Evolutionary conservation across 2,888 invertebrate species (phyloP), one percentile per base, ranked within the genome.

Genomic region (Diarsia brunnea): DNA sequence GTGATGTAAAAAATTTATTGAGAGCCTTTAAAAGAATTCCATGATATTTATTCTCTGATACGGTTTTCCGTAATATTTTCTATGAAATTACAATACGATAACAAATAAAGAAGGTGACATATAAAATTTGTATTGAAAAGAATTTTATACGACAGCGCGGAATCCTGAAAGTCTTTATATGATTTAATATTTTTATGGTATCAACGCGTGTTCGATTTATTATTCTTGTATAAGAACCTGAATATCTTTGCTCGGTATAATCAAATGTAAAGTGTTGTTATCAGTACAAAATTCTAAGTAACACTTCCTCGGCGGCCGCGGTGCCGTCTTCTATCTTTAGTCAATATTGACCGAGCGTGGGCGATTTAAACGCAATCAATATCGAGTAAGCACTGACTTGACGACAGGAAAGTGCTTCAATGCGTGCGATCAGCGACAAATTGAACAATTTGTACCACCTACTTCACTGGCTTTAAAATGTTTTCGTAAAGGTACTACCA

Each of bases 311-410:
- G 89, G 90, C 88, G 89, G 58, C 70, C 89, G 87, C 89, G 88
- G 87, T 89, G 90, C 89, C 87, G 89, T 84, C 87, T 88, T 88
- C 88, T 95, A 95, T 96, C 95, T 94, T 88, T 78, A 83, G 89
- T 94, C 91, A 96, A 96, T 96, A 95, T 96, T 96, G 92, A 94
- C 90, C 66, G 86, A 93, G 94, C 94, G 96, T 96, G 95, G 96
- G 96, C 90, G 88, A 94, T 94, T 93, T 92, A 92, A 91, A 91
- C 88, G 92, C 91, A 95, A 95, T 96, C 95, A 93, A 92, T 93
- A 92, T 91, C 90, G 81, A 90, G 86, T 91, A 91, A 92, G 91
- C 90, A 89, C 86, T 85, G 84, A 84, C 88, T 90, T 88, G 86
- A 90, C 85, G 86, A 89, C 88, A 87, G 74, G 84, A 88, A 89